Percentiles rank a stretch among this genome's conserved stretches.
These are phyloP conservation scores for Pachydiplax longipennis DNA, from an alignment of 2,888 invertebrate species.

Conservation along the genomic window DNA sequence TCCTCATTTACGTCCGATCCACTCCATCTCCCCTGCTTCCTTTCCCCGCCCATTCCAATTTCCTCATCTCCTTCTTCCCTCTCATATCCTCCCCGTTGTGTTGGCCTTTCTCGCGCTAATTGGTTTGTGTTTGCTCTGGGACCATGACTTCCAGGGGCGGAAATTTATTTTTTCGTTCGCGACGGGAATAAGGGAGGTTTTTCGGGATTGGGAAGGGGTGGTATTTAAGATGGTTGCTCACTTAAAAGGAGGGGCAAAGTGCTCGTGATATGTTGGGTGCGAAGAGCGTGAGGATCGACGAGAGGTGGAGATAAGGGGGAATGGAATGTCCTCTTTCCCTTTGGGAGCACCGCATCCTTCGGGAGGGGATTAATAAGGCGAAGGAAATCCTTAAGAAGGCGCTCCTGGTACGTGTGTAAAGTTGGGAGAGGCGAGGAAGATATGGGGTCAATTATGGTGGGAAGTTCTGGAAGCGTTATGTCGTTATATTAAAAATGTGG, in stretches of 20 bases:
- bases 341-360: too few species aligned
- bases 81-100: neutral
- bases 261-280: neutral
- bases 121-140: conserved; percentile 38
- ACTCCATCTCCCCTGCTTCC: neutral
- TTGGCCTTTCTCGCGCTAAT: conserved; percentile 15
- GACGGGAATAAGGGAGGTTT: neutral
- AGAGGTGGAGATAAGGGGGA: neutral
- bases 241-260: neutral
- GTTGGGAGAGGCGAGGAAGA: neutral
- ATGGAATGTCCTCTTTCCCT: neutral
- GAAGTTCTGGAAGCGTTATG: neutral
- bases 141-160: neutral
- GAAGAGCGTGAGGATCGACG: neutral
- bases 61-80: neutral
- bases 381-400: neutral
- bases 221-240: neutral
- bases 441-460: neutral
- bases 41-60: neutral
- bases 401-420: neutral
- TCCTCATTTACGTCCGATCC: neutral
- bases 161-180: neutral
- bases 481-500: neutral
- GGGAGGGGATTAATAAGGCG: neutral
- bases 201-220: neutral